A percentile compares a stretch with the other conserved stretches of the same genome.
These are phyloP conservation scores for Sepioteuthis lessoniana DNA, from an alignment of 2,888 invertebrate genomes.

Conservation along the genomic window DNA sequence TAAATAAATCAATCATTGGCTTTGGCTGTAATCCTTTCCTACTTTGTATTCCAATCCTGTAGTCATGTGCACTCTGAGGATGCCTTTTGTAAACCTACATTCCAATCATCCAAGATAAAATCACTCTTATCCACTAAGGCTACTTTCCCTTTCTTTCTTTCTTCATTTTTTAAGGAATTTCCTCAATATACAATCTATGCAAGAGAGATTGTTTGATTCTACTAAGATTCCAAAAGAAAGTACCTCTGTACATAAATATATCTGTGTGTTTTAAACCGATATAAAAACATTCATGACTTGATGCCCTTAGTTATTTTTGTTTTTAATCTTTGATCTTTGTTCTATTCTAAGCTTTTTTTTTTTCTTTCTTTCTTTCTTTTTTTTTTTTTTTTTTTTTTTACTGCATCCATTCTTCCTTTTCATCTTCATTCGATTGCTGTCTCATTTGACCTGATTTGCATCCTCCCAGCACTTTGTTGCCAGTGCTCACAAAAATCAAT, in stretches of 20 bases:
- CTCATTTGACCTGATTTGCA: not conserved
- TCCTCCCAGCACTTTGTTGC: not conserved
- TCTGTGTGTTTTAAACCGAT: not conserved
- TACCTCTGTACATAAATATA: not conserved
- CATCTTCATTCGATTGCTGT: not conserved
- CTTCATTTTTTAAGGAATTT: not conserved
- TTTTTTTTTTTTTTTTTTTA: too few species aligned
- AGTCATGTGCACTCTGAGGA: not conserved
- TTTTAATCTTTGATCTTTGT: not conserved
- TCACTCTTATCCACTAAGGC: not conserved
- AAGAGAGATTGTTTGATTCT: not conserved
- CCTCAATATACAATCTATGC: not conserved
- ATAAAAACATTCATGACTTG: not conserved
- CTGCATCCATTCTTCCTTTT: not conserved
- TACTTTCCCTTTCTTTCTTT: not conserved
- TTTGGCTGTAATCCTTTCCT: not conserved
- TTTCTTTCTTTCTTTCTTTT: too few species aligned
- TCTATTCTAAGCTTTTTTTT: not conserved
- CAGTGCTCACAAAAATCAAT: not conserved
- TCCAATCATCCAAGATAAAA: not conserved
- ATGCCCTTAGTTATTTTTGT: not conserved
- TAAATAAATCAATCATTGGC: not conserved
- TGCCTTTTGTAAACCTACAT: not conserved
- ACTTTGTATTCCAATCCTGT: not conserved
- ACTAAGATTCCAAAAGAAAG: constrained; percentile 3